Evolutionary conservation across 2,888 invertebrate genomes (phyloP).

Genomic region (Idaea biselata): DNA sequence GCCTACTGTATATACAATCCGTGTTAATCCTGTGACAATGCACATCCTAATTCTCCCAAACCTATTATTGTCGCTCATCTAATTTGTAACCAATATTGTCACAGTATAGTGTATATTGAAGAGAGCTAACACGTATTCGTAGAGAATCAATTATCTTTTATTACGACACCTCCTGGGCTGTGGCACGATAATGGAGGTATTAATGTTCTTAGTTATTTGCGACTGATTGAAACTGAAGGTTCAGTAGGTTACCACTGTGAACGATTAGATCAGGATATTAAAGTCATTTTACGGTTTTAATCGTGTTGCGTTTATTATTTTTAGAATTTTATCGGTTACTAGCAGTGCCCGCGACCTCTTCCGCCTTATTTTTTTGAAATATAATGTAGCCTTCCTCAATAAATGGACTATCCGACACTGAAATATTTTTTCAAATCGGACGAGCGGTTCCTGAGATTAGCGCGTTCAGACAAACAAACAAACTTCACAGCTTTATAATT

Average conservation of each 20-base stretch:
- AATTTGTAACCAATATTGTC: background rate
- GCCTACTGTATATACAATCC: background rate
- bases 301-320: no score
- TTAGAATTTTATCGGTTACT: no score
- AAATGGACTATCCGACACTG: no score
- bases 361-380: no score
- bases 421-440: no score
- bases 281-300: no score
- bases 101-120: background rate
- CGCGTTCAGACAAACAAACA: no score
- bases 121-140: background rate
- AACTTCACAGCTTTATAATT: no score
- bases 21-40: background rate
- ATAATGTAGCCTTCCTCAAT: no score
- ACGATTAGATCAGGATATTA: background rate
- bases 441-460: no score
- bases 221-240: background rate
- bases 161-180: constrained; percentile 33
- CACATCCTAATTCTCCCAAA: background rate
- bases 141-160: constrained; percentile 44
- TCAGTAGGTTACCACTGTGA: background rate
- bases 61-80: background rate
- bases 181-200: constrained; percentile 38
- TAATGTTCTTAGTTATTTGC: constrained; percentile 39
- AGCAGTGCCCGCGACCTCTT: no score